Conservation (phyloP, 2,113 vertebrate species). For the Hystrix cristata region DNA sequence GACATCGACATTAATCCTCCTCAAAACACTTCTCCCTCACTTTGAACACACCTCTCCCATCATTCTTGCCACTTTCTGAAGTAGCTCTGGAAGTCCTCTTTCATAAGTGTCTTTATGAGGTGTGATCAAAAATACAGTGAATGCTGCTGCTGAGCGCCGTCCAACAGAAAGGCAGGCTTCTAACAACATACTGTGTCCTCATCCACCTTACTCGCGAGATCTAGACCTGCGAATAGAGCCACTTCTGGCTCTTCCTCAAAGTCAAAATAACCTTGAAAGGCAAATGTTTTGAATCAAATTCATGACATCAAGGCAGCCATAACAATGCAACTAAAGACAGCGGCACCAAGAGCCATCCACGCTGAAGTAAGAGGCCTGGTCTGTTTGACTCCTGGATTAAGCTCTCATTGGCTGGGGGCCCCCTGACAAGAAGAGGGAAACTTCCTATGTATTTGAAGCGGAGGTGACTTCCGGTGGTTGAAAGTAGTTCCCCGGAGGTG, state of each 20-base stretch:
- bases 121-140: not conserved
- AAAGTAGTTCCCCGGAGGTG: not conserved
- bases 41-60: not conserved
- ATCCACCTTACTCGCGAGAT: not conserved
- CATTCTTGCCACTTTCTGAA: not conserved
- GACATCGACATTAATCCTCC: not conserved
- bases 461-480: not conserved
- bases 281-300: not conserved
- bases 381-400: not conserved
- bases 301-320: not conserved
- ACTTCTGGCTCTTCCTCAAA: not conserved
- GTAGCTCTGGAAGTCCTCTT: not conserved
- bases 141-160: not conserved
- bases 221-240: not conserved
- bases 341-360: too few relatives aligned
- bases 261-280: not conserved
- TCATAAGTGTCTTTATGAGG: not conserved
- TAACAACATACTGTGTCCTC: not conserved
- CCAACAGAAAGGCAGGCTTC: not conserved
- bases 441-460: not conserved
- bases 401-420: not conserved
- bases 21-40: not conserved
- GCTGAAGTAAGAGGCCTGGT: not conserved
- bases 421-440: fast-evolving
- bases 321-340: not conserved